Conservation (phyloP, 1,140 invertebrate species). For the Pogonomyrmex californicus region DNA sequence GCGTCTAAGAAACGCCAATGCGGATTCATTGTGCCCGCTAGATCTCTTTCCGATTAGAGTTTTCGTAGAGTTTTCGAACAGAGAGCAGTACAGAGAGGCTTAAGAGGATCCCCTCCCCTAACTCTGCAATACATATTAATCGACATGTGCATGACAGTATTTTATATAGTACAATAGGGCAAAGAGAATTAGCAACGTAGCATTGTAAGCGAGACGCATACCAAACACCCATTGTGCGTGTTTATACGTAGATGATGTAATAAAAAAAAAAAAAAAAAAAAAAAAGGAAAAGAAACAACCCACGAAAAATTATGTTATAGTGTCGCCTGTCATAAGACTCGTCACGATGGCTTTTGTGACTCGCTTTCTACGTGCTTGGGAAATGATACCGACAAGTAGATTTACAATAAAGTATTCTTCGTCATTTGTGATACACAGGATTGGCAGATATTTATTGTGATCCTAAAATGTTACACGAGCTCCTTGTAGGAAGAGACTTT, state of each 20-base stretch:
- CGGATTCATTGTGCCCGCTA: constrained; percentile 37
- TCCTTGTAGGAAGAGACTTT: background rate
- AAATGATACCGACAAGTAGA: constrained; percentile 63
- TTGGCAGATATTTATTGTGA: constrained; percentile 41
- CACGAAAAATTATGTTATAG: constrained; percentile 69
- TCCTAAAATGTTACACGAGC: background rate
- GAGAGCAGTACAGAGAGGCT: constrained; percentile 31
- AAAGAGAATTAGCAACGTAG: constrained; percentile 52
- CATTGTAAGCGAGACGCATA: constrained; percentile 70
- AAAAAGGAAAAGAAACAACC: background rate
- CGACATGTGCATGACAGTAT: constrained; percentile 74
- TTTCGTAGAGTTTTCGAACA: constrained; percentile 48
- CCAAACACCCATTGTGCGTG: constrained; percentile 64
- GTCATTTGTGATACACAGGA: constrained; percentile 59
- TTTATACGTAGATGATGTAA: constrained; percentile 73
- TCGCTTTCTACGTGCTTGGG: constrained; percentile 69
- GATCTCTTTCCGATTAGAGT: background rate
- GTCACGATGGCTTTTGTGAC: constrained; percentile 65
- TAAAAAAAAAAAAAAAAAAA: constrained; percentile 39
- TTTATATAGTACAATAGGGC: constrained; percentile 73
- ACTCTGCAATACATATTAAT: constrained; percentile 62
- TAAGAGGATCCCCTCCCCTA: constrained; percentile 32
- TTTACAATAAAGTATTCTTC: constrained; percentile 68
- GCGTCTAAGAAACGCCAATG: background rate
- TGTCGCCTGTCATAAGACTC: constrained; percentile 68